Evolutionary conservation across 2,888 invertebrate species (phyloP).

Genomic region (Eutolmus rufibarbis): DNA sequence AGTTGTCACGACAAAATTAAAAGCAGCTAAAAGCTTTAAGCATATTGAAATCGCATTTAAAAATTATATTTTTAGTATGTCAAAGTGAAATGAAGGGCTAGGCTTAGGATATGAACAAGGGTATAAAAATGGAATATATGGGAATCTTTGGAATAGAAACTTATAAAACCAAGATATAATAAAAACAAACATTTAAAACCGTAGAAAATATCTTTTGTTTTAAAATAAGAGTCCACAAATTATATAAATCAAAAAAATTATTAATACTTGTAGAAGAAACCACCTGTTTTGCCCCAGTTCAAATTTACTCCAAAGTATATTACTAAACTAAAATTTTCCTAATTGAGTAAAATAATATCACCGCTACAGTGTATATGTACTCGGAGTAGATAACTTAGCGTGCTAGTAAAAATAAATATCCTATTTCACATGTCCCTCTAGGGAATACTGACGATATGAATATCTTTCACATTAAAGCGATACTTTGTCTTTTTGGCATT

Average conservation of each 20-base stretch:
- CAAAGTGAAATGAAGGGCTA: neutral
- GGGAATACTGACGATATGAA: neutral
- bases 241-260: neutral
- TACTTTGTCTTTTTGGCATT: neutral
- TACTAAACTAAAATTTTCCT: neutral
- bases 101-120: too few relatives aligned
- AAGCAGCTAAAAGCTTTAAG: too few relatives aligned
- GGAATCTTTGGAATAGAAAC: neutral
- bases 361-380: neutral
- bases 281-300: neutral
- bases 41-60: neutral
- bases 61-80: neutral
- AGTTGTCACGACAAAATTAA: too few relatives aligned
- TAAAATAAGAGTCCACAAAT: neutral
- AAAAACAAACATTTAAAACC: neutral
- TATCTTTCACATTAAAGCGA: neutral
- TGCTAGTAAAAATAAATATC: neutral
- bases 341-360: neutral
- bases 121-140: neutral
- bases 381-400: neutral
- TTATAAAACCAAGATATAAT: neutral
- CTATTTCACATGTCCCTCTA: neutral
- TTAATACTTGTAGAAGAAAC: neutral
- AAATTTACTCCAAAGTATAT: neutral
- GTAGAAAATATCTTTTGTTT: neutral